Evolutionary conservation across 1,140 invertebrate species (phyloP).

Genomic region (Drosophila ficusphila): DNA sequence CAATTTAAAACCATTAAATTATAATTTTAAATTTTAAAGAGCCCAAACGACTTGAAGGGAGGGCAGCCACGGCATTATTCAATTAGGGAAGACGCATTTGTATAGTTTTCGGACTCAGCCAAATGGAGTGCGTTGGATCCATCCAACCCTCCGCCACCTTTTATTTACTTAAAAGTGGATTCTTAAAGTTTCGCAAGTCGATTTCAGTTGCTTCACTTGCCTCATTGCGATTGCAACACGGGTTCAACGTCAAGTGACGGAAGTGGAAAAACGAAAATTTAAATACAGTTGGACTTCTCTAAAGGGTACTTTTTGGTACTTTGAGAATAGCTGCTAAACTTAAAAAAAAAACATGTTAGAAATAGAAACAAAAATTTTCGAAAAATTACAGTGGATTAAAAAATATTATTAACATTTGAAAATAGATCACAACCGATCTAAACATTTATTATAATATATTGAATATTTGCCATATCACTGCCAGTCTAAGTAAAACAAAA

Average conservation of each 20-base stretch:
- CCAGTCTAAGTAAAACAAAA: too few species aligned
- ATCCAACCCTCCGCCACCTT: constrained; percentile 9
- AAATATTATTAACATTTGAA: too few species aligned
- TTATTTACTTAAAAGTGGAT: constrained; percentile 2
- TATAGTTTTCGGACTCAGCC: constrained; percentile 38
- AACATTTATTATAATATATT: too few species aligned
- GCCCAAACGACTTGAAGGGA: constrained; percentile 39
- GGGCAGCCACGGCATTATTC: constrained; percentile 37
- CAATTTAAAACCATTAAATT: constrained; percentile 83
- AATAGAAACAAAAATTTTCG: neutral
- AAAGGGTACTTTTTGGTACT: neutral
- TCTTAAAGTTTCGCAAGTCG: constrained; percentile 32
- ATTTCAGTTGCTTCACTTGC: constrained; percentile 34
- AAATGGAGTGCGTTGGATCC: constrained; percentile 47
- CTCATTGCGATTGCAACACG: constrained; percentile 42
- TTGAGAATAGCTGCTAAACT: neutral
- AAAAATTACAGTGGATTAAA: too few species aligned
- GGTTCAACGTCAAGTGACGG: constrained; percentile 33
- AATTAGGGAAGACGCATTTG: constrained; percentile 50
- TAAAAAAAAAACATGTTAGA: neutral
- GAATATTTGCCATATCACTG: too few species aligned
- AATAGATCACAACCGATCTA: too few species aligned
- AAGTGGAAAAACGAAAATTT: constrained; percentile 15
- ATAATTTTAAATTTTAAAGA: constrained; percentile 82
- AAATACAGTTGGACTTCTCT: constrained; percentile 12